Base-by-base conservation (phyloP, 2,888 invertebrate genomes). In the Eupithecia inturbata region DNA sequence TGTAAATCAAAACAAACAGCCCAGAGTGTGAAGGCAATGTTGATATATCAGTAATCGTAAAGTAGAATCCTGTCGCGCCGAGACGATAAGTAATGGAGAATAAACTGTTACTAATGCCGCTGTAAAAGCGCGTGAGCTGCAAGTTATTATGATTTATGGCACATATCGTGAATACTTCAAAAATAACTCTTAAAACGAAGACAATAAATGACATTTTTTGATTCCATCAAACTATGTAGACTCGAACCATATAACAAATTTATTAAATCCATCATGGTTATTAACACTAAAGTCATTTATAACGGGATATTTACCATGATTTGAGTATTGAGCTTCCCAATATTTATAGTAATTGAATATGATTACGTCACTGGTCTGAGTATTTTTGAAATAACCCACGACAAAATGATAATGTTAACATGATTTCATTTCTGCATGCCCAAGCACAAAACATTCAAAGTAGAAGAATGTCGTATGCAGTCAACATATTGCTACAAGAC, bases 341-440 rank as follows among this genome's bases (percentile, higher is more conserved):
- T n/a, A n/a, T n/a, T n/a, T n/a, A n/a, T 62, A 16, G 19, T 62
- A 16, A 62, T 28, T 31, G 31, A 26, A 62, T 16, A 26, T 16
- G 19, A 26, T 6, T 62, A 31, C 3, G 9, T 31, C 19, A 62
- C 19, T 31, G 62, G 9, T 62, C 19, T 16, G 7, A 39, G n/a
- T 67, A 73, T 77, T 83, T 87, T 87, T 82, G 79, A 88, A 89
- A 87, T 83, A 81, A 83, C 82, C 87, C 89, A 89, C 85, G 85
- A 85, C 73, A 83, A 81, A 82, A 88, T 85, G 83, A 84, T 84
- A 85, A 87, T 82, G 82, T 86, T 83, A 86, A 89, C 82, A 89
- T 87, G 84, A 87, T 88, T 88, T 89, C 93, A 94, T 94, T 93
- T 93, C 94, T 94, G 94, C 94, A 94, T 94, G 94, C 94, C 94